Evolutionary conservation across 2,888 invertebrate species (phyloP).

Genomic region (Horisme vitalbata): DNA sequence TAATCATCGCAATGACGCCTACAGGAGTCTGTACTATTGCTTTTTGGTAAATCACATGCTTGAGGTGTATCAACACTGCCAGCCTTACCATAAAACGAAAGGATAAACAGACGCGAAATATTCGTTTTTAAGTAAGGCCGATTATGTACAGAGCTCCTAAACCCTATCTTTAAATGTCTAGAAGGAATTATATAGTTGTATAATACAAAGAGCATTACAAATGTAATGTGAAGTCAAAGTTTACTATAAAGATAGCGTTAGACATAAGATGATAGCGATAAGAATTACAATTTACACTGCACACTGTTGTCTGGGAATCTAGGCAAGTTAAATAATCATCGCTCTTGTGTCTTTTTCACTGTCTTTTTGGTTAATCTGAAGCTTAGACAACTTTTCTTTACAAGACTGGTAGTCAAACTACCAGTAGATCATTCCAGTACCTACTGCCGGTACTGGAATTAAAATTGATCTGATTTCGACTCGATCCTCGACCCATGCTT

Average conservation of each 20-base stretch:
- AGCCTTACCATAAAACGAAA: no score
- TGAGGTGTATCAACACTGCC: background rate
- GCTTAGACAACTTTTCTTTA: no score
- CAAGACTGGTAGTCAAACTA: no score
- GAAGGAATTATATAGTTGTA: slow-evolving; percentile 17
- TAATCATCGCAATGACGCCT: background rate
- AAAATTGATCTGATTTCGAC: no score
- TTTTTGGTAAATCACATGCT: slow-evolving; percentile 14
- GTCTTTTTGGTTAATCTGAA: no score
- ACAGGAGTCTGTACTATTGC: slow-evolving; percentile 18
- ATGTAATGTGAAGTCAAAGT: slow-evolving; percentile 10
- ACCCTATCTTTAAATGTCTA: slow-evolving; percentile 11
- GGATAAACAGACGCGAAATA: no score
- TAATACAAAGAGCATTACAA: slow-evolving; percentile 16
- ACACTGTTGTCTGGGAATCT: background rate
- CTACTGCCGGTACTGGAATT: no score
- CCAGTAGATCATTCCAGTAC: no score
- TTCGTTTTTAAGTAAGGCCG: no score
- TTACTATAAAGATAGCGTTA: slow-evolving; percentile 2
- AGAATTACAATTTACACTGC: background rate
- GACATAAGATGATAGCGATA: background rate
- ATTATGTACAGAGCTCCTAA: slow-evolving; percentile 14
- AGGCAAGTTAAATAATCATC: no score
- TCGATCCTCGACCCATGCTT: no score
- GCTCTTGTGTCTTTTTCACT: no score